Conservation (phyloP, 92 coral and sea anemone species). For the Pocillopora meandrina region DNA sequence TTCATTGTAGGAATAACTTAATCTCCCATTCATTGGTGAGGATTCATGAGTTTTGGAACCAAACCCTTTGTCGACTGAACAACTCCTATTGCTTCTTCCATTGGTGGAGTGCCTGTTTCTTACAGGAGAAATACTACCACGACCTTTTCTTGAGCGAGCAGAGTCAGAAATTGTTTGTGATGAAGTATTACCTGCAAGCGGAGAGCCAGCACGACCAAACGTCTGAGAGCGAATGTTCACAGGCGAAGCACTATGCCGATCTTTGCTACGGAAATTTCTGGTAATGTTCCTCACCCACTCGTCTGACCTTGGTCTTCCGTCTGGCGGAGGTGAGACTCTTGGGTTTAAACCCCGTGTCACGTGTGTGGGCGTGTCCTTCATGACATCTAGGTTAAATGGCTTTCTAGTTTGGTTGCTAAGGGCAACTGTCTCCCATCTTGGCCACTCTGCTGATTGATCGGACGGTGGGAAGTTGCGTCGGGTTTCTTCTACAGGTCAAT, state of each 20-base stretch:
- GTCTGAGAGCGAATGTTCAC: background rate
- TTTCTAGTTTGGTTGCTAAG: slow-evolving; percentile 1
- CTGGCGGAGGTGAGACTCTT: background rate
- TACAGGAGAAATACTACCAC: background rate
- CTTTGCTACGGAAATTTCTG: background rate
- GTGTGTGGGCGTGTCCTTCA: background rate
- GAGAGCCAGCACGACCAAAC: background rate
- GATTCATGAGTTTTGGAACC: slow-evolving; percentile 3
- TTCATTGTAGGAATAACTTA: slow-evolving; percentile 16
- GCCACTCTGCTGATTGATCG: background rate
- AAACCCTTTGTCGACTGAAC: background rate
- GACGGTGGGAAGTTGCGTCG: background rate
- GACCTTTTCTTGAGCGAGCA: background rate
- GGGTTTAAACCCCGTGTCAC: background rate
- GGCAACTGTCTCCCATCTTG: slow-evolving; percentile 6
- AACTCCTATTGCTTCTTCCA: background rate
- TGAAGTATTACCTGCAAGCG: background rate
- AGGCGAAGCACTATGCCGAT: slow-evolving; percentile 2
- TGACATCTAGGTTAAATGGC: slow-evolving; percentile 6
- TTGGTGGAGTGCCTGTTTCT: background rate
- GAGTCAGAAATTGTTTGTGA: background rate
- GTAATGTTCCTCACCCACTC: slow-evolving; percentile 7
- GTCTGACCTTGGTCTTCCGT: slow-evolving; percentile 23
- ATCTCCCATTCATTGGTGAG: slow-evolving; percentile 5
- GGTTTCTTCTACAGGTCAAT: background rate